Evolutionary conservation across 2,888 invertebrate species (phyloP).

Genomic region (Sarcophaga variegata): DNA sequence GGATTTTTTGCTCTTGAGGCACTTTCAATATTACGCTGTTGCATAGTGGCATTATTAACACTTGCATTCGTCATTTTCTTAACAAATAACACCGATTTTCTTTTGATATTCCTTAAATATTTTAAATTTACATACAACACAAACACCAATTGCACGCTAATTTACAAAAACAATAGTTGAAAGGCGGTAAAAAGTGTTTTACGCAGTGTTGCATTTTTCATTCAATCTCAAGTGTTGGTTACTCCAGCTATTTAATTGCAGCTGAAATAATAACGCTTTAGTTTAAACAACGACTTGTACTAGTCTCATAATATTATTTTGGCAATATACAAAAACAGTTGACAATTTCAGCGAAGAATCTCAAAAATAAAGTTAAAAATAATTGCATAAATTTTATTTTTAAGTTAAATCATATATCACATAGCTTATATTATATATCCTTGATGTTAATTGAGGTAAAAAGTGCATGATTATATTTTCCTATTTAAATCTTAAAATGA

Average conservation of each 20-base stretch:
- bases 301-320: no score
- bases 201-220: slow-evolving; percentile 18
- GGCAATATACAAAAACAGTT: no score
- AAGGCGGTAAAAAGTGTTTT: slow-evolving; percentile 59
- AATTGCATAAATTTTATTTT: no score
- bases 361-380: no score
- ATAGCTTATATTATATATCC: no score
- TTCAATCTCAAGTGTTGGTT: background rate
- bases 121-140: background rate
- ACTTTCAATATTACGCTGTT: slow-evolving; percentile 80
- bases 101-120: background rate
- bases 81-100: no score
- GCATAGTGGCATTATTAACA: slow-evolving; percentile 74
- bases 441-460: no score
- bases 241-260: background rate
- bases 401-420: no score
- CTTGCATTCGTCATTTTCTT: slow-evolving; percentile 74
- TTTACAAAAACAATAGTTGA: slow-evolving; percentile 5
- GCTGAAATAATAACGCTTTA: background rate
- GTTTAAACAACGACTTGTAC: no score
- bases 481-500: no score
- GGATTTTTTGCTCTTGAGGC: slow-evolving; percentile 79
- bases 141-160: background rate
- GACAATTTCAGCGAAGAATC: no score
- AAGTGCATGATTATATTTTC: no score